Percentiles rank a stretch among this genome's conserved stretches.
Evolutionary conservation across 2,113 vertebrate genomes (phyloP).

Genomic region (Siphamia tubifer): DNA sequence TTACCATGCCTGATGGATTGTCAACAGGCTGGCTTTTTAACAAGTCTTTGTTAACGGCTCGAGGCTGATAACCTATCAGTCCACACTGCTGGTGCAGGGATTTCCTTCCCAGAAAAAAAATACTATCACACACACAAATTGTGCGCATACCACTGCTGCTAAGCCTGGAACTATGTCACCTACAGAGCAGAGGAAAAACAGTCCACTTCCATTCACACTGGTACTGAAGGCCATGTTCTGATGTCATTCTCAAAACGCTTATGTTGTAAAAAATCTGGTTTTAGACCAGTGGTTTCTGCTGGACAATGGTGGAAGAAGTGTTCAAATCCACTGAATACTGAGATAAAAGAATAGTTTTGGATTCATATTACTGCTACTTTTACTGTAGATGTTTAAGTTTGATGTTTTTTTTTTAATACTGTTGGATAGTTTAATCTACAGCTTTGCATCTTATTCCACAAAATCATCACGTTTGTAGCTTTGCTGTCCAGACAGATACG

Average conservation of each 20-base stretch:
- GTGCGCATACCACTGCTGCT: neutral
- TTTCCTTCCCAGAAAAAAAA: slow-evolving; percentile 53
- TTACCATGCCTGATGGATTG: slow-evolving; percentile 24
- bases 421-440: no score
- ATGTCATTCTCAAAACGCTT: slow-evolving; percentile 8
- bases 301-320: no score
- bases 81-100: slow-evolving; percentile 20
- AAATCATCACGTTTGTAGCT: no score
- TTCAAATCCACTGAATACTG: no score
- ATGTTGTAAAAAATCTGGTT: no score
- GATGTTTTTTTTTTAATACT: no score
- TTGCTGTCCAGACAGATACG: no score
- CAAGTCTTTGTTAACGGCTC: slow-evolving; percentile 41
- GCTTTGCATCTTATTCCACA: no score
- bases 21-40: slow-evolving; percentile 48
- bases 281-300: no score
- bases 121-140: slow-evolving; percentile 4
- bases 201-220: neutral
- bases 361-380: no score
- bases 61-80: slow-evolving; percentile 67
- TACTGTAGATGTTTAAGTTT: no score
- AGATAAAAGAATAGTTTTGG: no score
- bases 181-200: neutral
- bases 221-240: neutral
- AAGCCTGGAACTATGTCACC: slow-evolving; percentile 7